Base-by-base conservation (phyloP, 1,140 invertebrate species). In the Trichoplusia ni region DNA sequence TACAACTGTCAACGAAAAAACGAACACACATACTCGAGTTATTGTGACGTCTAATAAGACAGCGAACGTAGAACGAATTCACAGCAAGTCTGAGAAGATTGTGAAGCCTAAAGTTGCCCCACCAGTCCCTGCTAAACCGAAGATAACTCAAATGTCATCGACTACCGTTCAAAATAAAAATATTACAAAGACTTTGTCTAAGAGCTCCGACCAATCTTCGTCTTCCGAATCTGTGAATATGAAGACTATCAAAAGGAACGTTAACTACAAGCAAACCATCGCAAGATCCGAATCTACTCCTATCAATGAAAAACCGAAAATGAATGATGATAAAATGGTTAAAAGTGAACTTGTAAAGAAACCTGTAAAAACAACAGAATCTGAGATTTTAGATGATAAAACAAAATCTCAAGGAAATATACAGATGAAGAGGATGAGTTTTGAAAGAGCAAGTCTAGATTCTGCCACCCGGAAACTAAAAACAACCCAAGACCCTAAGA, bases 401-500 rank as follows among this genome's bases (percentile, higher is more conserved):
- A 51, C 31, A 25, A 77, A 79, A 67, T 47, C 59, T 8, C 74
- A 80, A 47, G 82, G 82, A 9, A 89, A 79, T 31, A 90, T 90
- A 64, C 81, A 90, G 75, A 67, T 91, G 2, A 91, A 90, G 77
- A 77, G 90, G 23, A 33, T 90, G 23, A 87, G 88, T 58, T 91
- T 90, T 49, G 90, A 91, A 78, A 76, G 90, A 70, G 84, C 88
- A 3, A 91, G 90, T 64, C 77, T 91, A 16, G 90, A 91, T 73
- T 90, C 90, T 0, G 84, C 84, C 2, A 85, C 80, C 5, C 71
- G 89, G 44, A 91, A 84, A 59, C 69, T 63, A 40, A 86, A 81
- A 78, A 62, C 58, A 19, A 73, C 16, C 37, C 67, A 63, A 33
- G 51, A 64, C 40, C 74, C 71, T 66, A 68, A 37, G 9, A 80